These are phyloP conservation scores for Nasonia oneida DNA, from an alignment of 2,888 invertebrate genomes.

Conservation along the genomic window DNA sequence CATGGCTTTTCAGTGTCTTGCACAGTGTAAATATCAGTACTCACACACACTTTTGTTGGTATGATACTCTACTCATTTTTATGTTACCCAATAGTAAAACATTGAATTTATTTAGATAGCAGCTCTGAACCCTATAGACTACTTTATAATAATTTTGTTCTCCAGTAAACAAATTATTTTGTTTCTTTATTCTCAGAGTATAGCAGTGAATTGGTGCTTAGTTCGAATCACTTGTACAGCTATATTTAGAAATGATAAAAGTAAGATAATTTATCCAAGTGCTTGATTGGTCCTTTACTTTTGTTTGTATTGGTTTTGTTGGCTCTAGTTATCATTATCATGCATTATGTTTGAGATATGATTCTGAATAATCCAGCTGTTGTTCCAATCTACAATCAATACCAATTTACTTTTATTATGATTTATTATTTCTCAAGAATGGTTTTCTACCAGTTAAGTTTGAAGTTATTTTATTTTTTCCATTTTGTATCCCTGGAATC, in stretches of 20 bases:
- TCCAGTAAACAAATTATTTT: neutral
- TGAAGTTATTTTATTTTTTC: constrained; percentile 66
- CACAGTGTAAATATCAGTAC: constrained; percentile 40
- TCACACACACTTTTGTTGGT: neutral
- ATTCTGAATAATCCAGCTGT: constrained; percentile 14
- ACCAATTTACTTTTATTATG: constrained; percentile 13
- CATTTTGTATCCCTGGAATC: constrained; percentile 67
- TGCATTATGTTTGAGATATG: neutral
- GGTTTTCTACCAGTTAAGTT: constrained; percentile 54
- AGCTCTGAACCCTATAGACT: neutral
- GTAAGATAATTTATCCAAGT: neutral
- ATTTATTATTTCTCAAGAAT: constrained; percentile 53
- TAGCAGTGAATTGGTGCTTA: neutral
- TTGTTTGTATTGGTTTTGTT: constrained; percentile 5
- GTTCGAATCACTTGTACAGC: neutral
- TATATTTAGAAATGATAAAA: neutral
- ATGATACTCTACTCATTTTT: neutral
- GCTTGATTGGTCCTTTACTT: neutral
- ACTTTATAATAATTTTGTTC: neutral
- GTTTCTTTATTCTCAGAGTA: neutral
- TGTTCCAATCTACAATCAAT: constrained; percentile 9
- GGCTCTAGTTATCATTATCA: neutral
- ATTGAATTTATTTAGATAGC: neutral
- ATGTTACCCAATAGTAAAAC: neutral
- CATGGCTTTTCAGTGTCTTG: constrained; percentile 46